Evolutionary conservation across 30 jellyfish, hydroid and myxozoan species (phyloP), one percentile per base, ranked within the genome.

Genomic region (Mastigias papua): DNA sequence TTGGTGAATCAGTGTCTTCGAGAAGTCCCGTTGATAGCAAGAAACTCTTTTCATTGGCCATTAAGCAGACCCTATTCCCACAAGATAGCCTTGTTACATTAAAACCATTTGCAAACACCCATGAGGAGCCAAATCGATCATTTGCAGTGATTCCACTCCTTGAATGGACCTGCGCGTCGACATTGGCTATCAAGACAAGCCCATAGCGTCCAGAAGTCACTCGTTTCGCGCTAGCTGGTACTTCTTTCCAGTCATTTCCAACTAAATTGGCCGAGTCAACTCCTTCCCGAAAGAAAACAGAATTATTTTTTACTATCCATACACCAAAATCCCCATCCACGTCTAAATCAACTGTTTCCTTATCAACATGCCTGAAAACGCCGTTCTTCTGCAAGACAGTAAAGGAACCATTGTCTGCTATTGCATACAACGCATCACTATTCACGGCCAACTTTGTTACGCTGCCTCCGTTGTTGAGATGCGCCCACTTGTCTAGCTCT

Each of bases 141-240:
- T 0, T 11, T 33, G 42, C 33, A 61, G 67, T 54, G 3, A 42
- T 33, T 35, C 90, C 90, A 1, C 29, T 20, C 54, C 90, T 62
- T 19, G 1, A 4, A 48, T 1, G 34, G 22, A 42, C 10, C 27
- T 30, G 1, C 3, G 51, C 31, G 1, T 15, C 17, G 21, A 1
- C 7, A n/a, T 62, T 27, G 72, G 21, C 42, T 10, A 61, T 58
- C 15, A 80, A 32, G 9, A 66, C 31, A 22, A 80, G 81, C 21
- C 81, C 90, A 9, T 64, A 64, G 62, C 90, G 32, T 29, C 90
- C 90, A 27, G 90, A 58, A 0, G 71, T 28, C 16, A 62, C 51
- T 26, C 33, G 58, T 16, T 16, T 30, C 9, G 25, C 63, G 26
- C 1, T 3, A 22, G 80, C 90, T 4, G 34, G 2, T 29, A 49